phyloP scores from a whole-genome alignment of 2,113 vertebrate genomes.

The Antennarius striatus region DNA sequence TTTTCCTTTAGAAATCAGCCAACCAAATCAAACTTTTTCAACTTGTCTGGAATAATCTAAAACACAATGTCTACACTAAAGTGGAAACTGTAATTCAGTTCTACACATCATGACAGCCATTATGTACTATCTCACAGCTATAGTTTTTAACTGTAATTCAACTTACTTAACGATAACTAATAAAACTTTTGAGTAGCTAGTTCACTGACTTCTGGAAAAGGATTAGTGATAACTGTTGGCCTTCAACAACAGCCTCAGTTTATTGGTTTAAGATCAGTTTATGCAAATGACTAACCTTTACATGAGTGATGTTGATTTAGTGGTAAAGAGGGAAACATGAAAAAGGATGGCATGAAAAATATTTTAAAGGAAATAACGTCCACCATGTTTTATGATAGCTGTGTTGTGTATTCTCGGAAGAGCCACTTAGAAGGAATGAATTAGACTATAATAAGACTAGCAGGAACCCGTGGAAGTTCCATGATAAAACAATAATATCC shows the following conservation, averaged over 20 bases:
- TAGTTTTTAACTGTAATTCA: neutral
- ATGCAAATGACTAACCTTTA: constrained; percentile 18
- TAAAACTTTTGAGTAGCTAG: neutral
- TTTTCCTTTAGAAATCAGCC: too few species aligned
- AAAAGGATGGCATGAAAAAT: neutral
- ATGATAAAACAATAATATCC: too few species aligned
- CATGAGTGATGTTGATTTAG: constrained; percentile 7
- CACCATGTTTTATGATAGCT: neutral
- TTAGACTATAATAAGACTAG: neutral
- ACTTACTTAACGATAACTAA: constrained; percentile 26
- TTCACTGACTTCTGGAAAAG: neutral
- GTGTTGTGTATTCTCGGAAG: neutral
- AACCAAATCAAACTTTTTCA: too few species aligned
- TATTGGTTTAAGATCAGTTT: neutral
- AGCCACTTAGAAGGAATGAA: neutral
- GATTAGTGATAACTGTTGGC: neutral
- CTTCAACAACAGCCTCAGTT: neutral
- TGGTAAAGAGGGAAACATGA: neutral
- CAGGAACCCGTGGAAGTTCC: too few species aligned
- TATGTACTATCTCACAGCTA: too few species aligned
- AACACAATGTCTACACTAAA: too few species aligned
- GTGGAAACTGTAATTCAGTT: too few species aligned
- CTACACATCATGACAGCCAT: too few species aligned
- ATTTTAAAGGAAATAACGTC: neutral
- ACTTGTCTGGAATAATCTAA: too few species aligned